A percentile compares a stretch with the other conserved stretches of the same genome.
Conservation (phyloP, 2,113 vertebrate genomes). For the Genyomyrus donnyi region DNA sequence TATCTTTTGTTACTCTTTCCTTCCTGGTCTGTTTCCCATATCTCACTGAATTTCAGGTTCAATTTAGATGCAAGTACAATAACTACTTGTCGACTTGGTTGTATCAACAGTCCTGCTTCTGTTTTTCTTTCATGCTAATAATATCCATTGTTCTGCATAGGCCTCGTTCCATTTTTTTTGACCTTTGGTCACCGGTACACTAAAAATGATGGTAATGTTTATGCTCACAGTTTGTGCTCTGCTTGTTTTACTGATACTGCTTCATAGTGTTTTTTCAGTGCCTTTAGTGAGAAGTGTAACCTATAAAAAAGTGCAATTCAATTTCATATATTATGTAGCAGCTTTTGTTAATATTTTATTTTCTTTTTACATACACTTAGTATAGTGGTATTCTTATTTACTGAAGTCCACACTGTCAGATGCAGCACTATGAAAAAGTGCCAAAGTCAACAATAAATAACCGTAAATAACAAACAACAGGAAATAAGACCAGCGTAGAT, state of each 20-base stretch:
- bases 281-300: not conserved
- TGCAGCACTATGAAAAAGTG: not conserved
- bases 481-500: not conserved
- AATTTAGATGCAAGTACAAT: not conserved
- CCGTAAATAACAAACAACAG: not conserved
- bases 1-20: not conserved
- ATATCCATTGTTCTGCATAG: not conserved
- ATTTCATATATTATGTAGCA: not conserved
- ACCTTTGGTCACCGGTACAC: not conserved
- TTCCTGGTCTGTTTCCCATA: not conserved
- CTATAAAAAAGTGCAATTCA: not conserved
- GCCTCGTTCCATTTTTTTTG: not conserved
- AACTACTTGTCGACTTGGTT: not conserved
- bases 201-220: not conserved
- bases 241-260: not conserved
- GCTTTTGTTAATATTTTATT: not conserved
- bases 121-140: not conserved
- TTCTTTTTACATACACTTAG: not conserved
- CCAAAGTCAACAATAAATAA: not conserved
- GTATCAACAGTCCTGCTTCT: not conserved
- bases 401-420: not conserved
- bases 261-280: not conserved
- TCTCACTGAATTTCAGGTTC: not conserved
- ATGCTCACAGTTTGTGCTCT: not conserved
- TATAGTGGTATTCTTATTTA: not conserved